Evolutionary conservation across 2,113 vertebrate genomes (phyloP).

Genomic region (Scomber colias): DNA sequence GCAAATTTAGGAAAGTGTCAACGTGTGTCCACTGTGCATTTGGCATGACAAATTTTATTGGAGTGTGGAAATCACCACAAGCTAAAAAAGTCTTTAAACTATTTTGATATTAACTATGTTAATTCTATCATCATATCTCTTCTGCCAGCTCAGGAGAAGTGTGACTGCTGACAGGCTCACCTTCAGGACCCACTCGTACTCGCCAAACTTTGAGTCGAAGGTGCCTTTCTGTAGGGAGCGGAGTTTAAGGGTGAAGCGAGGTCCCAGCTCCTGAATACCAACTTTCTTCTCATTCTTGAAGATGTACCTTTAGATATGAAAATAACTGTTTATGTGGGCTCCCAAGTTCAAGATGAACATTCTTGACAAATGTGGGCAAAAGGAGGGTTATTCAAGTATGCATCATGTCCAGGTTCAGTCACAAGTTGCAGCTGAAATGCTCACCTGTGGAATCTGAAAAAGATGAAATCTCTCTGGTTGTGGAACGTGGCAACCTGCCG

Average conservation of each 20-base stretch:
- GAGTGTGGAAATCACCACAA: no score
- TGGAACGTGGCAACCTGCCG: conserved; percentile 98
- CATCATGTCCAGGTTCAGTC: background rate
- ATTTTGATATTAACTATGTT: background rate
- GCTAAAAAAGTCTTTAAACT: no score
- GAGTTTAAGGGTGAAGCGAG: conserved; percentile 97
- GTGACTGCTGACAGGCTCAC: conserved; percentile 74
- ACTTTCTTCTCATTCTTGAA: conserved; percentile 98
- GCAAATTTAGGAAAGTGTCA: background rate
- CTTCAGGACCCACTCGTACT: conserved; percentile 99
- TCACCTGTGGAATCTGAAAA: conserved; percentile 98
- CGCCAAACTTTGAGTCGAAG: conserved; percentile 98
- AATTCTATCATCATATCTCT: background rate
- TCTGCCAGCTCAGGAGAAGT: background rate
- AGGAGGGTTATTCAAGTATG: accelerated
- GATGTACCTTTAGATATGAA: conserved; percentile 86
- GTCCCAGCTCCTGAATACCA: conserved; percentile 97
- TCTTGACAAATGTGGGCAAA: background rate
- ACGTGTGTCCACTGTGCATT: background rate
- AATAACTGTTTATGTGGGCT: background rate
- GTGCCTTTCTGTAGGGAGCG: conserved; percentile 98
- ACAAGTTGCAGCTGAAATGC: background rate
- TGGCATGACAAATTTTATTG: background rate
- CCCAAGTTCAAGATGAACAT: background rate
- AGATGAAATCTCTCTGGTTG: conserved; percentile 97